Evolutionary conservation across 1,140 invertebrate species (phyloP).

Genomic region (Sesamia nonagrioides): DNA sequence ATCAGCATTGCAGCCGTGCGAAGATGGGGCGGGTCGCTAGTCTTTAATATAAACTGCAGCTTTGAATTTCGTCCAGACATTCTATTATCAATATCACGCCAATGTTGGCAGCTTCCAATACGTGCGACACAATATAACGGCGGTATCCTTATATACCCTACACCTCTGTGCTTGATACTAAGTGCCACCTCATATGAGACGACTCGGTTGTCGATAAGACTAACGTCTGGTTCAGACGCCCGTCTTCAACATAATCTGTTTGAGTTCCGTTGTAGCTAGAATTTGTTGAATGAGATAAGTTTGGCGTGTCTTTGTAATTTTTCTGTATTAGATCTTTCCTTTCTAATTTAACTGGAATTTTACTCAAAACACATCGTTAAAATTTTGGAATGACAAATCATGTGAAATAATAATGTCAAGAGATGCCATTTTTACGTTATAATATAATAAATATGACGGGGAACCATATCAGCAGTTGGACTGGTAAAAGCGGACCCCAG

Average conservation of each 20-base stretch:
- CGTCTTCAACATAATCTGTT: not conserved
- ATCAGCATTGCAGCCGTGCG: too few species aligned
- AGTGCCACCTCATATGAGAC: not conserved
- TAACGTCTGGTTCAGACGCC: constrained; percentile 12
- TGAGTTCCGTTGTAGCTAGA: constrained; percentile 6
- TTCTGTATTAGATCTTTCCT: not conserved
- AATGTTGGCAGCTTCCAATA: not conserved
- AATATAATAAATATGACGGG: too few species aligned
- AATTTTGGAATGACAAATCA: too few species aligned
- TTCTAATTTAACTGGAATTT: too few species aligned
- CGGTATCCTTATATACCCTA: not conserved
- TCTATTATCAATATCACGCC: constrained; percentile 16
- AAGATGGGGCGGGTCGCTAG: too few species aligned
- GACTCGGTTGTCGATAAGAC: constrained; percentile 22
- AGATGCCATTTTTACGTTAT: too few species aligned
- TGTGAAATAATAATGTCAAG: too few species aligned
- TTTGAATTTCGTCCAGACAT: not conserved
- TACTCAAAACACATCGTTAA: too few species aligned
- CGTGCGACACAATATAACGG: constrained; percentile 4
- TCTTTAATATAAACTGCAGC: not conserved
- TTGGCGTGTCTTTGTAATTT: not conserved
- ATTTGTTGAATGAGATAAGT: not conserved
- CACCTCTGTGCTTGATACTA: not conserved
- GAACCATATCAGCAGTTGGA: too few species aligned
- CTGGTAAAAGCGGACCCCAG: too few species aligned